Conservation (phyloP, 2,113 vertebrate genomes). For the Chaenocephalus aceratus region DNA sequence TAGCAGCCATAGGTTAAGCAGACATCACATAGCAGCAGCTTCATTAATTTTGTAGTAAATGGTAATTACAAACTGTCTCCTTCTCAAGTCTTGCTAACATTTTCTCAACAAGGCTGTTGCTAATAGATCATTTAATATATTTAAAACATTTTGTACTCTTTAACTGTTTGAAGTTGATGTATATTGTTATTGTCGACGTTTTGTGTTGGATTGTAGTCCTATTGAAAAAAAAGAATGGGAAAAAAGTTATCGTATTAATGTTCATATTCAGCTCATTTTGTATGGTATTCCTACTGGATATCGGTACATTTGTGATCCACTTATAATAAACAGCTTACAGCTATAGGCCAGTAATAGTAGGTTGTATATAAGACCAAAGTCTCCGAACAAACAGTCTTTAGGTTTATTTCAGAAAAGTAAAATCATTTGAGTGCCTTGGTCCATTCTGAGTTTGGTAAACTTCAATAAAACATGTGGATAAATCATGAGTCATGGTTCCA, state of each 20-base stretch:
- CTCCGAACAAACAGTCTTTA: constrained; percentile 47
- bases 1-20: constrained; percentile 43
- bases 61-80: constrained; percentile 52
- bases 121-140: constrained; percentile 86
- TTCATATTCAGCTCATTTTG: constrained; percentile 57
- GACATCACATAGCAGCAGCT: constrained; percentile 33
- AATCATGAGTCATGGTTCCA: constrained; percentile 32
- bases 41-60: constrained; percentile 51
- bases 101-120: constrained; percentile 70
- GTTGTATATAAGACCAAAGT: constrained; percentile 43
- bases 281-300: constrained; percentile 56
- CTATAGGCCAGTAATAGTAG: constrained; percentile 40
- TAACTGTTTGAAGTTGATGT: constrained; percentile 69
- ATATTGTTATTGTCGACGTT: constrained; percentile 65
- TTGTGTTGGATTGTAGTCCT: constrained; percentile 63
- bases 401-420: constrained; percentile 48
- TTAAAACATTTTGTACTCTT: constrained; percentile 78
- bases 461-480: constrained; percentile 71
- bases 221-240: constrained; percentile 36
- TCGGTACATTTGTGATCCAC: constrained; percentile 58
- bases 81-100: constrained; percentile 76
- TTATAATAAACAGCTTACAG: constrained; percentile 41
- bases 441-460: constrained; percentile 70
- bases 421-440: constrained; percentile 74
- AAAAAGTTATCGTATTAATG: constrained; percentile 40